Conservation (phyloP, 2,797 vertebrate genomes). For the Balearica regulorum region DNA sequence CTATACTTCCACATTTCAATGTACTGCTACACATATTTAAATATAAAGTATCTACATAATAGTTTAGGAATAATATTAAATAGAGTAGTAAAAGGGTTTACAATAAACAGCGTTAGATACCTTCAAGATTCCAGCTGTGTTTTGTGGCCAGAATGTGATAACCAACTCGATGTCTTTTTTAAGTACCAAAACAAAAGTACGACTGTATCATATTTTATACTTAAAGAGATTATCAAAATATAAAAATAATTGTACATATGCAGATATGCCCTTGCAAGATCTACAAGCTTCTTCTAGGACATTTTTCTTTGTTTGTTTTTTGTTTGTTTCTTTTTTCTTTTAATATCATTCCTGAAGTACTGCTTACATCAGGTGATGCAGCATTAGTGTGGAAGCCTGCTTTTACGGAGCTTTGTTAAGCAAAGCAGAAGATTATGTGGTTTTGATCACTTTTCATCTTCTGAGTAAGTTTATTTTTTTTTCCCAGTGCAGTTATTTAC, state of each 20-base stretch:
- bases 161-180: background rate
- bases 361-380: background rate
- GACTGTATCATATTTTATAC: background rate
- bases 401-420: background rate
- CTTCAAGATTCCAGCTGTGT: background rate
- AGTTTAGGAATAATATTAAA: background rate
- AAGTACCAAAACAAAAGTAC: background rate
- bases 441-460: background rate
- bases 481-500: background rate
- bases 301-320: background rate
- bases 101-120: background rate
- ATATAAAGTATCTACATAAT: background rate
- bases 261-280: background rate
- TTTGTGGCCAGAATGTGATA: background rate
- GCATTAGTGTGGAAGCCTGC: background rate
- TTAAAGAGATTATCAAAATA: background rate
- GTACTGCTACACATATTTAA: background rate
- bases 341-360: background rate
- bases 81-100: background rate
- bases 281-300: background rate
- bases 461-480: background rate
- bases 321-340: background rate
- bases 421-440: background rate
- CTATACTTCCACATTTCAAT: background rate
- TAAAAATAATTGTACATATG: background rate